Conservation (phyloP, 2,797 vertebrate species). For the Neosilurus hyrtlii region DNA sequence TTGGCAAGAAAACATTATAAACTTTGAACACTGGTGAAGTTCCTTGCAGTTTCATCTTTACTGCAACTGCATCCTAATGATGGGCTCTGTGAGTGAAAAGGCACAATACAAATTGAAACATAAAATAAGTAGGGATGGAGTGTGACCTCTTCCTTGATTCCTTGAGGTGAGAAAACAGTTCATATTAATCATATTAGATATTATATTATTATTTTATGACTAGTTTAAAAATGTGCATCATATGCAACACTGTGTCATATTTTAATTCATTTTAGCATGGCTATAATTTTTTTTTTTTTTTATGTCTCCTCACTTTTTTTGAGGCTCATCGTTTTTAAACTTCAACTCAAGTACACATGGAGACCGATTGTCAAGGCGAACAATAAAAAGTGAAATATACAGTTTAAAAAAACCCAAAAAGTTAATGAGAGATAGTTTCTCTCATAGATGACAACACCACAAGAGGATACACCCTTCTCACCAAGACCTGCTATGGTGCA, state of each 20-base stretch:
- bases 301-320: not conserved
- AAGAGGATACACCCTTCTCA: constrained; percentile 48
- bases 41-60: not conserved
- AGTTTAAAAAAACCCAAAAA: constrained; percentile 11
- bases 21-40: not conserved
- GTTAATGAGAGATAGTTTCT: constrained; percentile 21
- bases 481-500: constrained; percentile 45
- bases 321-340: not conserved
- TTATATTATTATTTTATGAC: too few relatives aligned
- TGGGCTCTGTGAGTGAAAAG: constrained; percentile 72
- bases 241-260: not conserved
- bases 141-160: not conserved
- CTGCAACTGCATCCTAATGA: constrained; percentile 66
- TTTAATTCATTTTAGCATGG: constrained; percentile 16
- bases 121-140: constrained; percentile 27
- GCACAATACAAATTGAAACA: constrained; percentile 66
- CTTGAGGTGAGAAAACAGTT: not conserved
- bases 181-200: not conserved
- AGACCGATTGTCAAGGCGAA: constrained; percentile 76
- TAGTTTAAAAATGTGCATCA: not conserved
- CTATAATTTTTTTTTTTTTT: constrained; percentile 21
- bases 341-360: constrained; percentile 36
- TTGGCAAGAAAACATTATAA: not conserved
- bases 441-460: constrained; percentile 60
- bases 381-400: constrained; percentile 29